Percentiles rank a stretch among this genome's conserved stretches.
These are phyloP conservation scores for Leucopternis melanops DNA, from an alignment of 2,113 vertebrate species.

Conservation along the genomic window DNA sequence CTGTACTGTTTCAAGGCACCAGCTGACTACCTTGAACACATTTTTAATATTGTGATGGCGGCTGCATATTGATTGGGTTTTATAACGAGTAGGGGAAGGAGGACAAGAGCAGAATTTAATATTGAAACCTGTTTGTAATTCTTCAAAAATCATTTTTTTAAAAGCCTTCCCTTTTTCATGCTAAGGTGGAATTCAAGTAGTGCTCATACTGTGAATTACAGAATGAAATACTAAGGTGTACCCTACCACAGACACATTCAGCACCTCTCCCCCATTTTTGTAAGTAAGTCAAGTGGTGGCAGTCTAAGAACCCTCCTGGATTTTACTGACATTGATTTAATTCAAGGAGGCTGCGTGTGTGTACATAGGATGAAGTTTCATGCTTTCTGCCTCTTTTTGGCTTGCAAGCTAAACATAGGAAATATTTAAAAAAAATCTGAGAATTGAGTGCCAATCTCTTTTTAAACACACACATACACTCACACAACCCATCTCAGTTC, in stretches of 20 bases:
- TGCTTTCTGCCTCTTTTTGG: slow-evolving; percentile 16
- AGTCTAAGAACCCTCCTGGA: neutral
- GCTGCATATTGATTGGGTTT: neutral
- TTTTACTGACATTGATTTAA: neutral
- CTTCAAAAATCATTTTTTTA: neutral
- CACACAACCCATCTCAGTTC: neutral
- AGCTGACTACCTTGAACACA: neutral
- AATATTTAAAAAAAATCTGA: neutral
- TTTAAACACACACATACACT: neutral
- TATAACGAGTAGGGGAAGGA: neutral
- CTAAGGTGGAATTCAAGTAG: slow-evolving; percentile 22
- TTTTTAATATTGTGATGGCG: neutral
- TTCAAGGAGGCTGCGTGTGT: neutral
- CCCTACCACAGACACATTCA: neutral
- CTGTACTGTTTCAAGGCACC: neutral
- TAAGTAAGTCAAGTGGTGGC: slow-evolving; percentile 11
- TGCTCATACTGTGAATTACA: slow-evolving; percentile 24
- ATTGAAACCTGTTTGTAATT: slow-evolving; percentile 17
- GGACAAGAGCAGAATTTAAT: neutral
- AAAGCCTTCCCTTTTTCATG: neutral
- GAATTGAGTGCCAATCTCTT: neutral
- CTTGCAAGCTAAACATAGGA: slow-evolving; percentile 15
- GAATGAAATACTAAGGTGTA: neutral
- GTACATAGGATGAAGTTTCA: neutral
- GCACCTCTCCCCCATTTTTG: neutral